Percentiles rank a stretch among this genome's conserved stretches.
These are phyloP conservation scores for Monodelphis domestica DNA, from an alignment of 2,797 vertebrate species.

Conservation along the genomic window DNA sequence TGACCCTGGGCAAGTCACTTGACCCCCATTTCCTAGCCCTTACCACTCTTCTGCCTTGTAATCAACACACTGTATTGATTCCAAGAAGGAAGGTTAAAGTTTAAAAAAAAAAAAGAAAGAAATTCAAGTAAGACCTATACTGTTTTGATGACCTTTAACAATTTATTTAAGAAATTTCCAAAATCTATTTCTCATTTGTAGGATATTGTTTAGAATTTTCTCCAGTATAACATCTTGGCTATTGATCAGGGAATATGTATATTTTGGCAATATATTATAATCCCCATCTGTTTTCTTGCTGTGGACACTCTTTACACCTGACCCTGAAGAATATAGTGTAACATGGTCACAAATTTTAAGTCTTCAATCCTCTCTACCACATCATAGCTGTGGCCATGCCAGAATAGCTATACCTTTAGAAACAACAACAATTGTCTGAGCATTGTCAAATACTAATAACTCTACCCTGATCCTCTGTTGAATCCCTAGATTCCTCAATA, in stretches of 20 bases:
- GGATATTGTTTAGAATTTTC: background rate
- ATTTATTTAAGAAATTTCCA: conserved; percentile 43
- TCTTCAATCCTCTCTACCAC: background rate
- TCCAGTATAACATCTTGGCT: too few species aligned
- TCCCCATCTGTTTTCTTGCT: conserved; percentile 24
- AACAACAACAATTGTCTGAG: background rate
- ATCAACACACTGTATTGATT: too few species aligned
- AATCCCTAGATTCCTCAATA: background rate
- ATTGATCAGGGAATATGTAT: background rate
- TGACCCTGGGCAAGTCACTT: too few species aligned
- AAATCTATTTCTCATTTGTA: conserved; percentile 27
- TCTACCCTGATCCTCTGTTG: background rate
- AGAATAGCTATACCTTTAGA: background rate
- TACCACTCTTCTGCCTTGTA: too few species aligned
- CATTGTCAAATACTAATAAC: background rate
- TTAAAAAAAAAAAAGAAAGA: too few species aligned
- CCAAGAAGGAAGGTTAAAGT: too few species aligned
- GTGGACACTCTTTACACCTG: background rate
- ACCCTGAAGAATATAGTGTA: background rate
- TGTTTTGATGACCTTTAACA: background rate
- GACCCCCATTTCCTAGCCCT: too few species aligned
- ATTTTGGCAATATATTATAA: conserved; percentile 36
- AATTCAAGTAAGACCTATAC: background rate
- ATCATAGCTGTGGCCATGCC: background rate
- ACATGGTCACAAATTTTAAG: background rate